Percentiles rank a stretch among this genome's conserved stretches.
Evolutionary conservation across 2,888 invertebrate species (phyloP).

Genomic region (Chymomyza fuscimana): DNA sequence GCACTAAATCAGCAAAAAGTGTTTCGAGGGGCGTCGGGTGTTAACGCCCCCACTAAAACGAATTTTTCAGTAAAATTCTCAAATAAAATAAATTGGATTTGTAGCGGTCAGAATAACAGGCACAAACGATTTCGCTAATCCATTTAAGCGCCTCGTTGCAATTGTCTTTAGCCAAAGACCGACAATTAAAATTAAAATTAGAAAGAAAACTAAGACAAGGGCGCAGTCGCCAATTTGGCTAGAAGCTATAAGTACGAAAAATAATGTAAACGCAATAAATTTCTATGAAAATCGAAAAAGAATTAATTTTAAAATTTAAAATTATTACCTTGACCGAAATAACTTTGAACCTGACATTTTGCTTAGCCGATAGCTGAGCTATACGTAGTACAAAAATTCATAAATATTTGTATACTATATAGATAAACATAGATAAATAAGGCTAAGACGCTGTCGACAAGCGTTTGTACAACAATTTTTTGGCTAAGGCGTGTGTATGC

Average conservation of each 20-base stretch:
- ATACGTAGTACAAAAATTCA: neutral
- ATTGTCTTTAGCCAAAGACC: slow-evolving; percentile 29
- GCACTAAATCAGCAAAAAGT: slow-evolving; percentile 59
- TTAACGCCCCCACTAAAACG: slow-evolving; percentile 27
- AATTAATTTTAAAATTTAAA: neutral
- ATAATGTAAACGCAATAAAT: neutral
- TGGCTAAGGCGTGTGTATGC: neutral
- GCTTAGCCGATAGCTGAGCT: neutral
- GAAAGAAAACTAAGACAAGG: neutral
- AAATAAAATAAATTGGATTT: slow-evolving; percentile 70
- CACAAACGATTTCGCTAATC: slow-evolving; percentile 68
- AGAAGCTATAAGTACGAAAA: neutral
- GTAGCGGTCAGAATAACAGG: slow-evolving; percentile 3
- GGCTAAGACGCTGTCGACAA: neutral
- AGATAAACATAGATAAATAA: slow-evolving; percentile 2
- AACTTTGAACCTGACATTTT: slow-evolving; percentile 52
- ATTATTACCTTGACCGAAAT: slow-evolving; percentile 57
- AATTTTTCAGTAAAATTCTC: slow-evolving; percentile 39
- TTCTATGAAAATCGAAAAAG: neutral
- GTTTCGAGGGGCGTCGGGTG: slow-evolving; percentile 13
- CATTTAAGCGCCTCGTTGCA: slow-evolving; percentile 50
- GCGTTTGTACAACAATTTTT: neutral
- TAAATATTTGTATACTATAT: neutral
- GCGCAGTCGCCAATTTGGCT: neutral
- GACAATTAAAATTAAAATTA: slow-evolving; percentile 4